These are phyloP conservation scores for Otolemur crassicaudatus DNA, from an alignment of 2,797 vertebrate species.

Conservation along the genomic window DNA sequence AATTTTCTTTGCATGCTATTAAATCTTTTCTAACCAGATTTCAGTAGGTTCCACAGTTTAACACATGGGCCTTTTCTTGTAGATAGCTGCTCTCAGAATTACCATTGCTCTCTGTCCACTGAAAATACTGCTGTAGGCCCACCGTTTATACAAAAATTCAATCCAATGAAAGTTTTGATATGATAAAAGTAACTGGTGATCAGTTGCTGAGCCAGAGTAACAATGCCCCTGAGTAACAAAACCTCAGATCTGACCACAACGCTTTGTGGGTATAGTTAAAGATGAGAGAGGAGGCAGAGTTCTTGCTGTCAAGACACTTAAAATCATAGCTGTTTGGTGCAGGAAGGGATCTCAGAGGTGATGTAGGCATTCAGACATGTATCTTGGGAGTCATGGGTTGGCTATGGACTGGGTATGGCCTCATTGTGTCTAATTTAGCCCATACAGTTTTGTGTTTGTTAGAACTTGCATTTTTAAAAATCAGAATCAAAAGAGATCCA, in stretches of 20 bases:
- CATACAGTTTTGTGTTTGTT: not conserved
- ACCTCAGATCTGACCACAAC: not conserved
- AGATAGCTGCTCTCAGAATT: not conserved
- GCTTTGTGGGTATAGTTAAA: not conserved
- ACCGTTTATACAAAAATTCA: not conserved
- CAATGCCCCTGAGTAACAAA: not conserved
- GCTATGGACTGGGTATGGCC: not conserved
- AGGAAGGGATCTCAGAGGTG: not conserved
- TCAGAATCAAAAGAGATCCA: not conserved
- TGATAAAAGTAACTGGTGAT: not conserved
- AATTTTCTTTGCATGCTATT: not conserved
- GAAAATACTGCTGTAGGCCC: not conserved
- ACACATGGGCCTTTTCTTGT: not conserved
- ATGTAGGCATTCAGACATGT: not conserved
- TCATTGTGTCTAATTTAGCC: not conserved
- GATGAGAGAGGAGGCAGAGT: not conserved
- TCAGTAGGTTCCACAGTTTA: not conserved
- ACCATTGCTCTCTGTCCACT: not conserved
- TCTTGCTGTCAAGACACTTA: not conserved
- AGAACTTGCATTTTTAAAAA: not conserved
- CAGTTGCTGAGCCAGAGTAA: not conserved
- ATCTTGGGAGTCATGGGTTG: not conserved
- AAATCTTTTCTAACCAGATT: not conserved
- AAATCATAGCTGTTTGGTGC: not conserved
- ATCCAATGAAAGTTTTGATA: not conserved